Evolutionary conservation across 2,888 invertebrate species (phyloP).

Genomic region (Platycnemis pennipes): DNA sequence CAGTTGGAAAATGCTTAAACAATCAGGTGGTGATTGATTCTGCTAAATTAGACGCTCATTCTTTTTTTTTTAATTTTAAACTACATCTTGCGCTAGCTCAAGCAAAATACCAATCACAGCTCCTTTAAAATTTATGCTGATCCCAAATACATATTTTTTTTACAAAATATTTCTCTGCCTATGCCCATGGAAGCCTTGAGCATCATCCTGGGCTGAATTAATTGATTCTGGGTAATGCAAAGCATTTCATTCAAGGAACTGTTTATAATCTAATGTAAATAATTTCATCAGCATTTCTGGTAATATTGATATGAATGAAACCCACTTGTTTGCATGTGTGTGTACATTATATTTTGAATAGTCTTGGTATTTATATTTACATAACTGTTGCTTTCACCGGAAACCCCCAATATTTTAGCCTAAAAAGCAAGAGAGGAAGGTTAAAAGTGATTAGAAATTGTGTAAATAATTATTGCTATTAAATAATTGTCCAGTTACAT

Average conservation of each 20-base stretch:
- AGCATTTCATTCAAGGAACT: constrained; percentile 51
- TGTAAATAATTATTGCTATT: constrained; percentile 28
- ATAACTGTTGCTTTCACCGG: constrained; percentile 32
- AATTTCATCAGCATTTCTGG: constrained; percentile 54
- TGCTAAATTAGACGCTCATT: background rate
- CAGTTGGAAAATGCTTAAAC: background rate
- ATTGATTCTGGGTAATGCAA: background rate
- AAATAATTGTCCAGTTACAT: background rate
- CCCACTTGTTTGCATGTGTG: constrained; percentile 55
- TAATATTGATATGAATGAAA: constrained; percentile 55
- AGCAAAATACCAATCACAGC: background rate
- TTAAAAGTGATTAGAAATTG: background rate
- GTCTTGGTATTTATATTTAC: constrained; percentile 55
- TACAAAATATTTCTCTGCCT: background rate
- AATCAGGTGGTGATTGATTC: background rate
- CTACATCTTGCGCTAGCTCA: background rate
- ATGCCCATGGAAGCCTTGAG: constrained; percentile 2
- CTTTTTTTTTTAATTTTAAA: background rate
- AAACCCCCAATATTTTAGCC: constrained; percentile 55
- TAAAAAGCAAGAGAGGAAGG: background rate
- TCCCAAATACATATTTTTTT: constrained; percentile 20
- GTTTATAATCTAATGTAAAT: constrained; percentile 52
- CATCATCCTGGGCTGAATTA: background rate
- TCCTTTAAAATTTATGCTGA: background rate
- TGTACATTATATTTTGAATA: constrained; percentile 58